These are phyloP conservation scores for Oncopodura yosiiana DNA, from an alignment of 1,140 invertebrate species.

Conservation along the genomic window DNA sequence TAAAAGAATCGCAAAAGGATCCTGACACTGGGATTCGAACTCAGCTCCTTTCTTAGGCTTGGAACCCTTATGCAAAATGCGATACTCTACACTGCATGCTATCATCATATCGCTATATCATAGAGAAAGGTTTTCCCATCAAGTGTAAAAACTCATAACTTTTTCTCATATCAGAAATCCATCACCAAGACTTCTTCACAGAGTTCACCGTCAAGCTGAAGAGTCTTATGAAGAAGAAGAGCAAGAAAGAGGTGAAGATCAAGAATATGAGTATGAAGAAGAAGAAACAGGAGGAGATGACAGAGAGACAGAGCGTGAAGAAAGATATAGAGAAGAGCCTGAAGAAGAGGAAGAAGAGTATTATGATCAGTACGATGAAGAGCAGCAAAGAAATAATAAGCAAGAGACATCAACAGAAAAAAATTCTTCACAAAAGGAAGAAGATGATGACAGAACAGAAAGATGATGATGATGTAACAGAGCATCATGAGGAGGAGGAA, in stretches of 20 bases:
- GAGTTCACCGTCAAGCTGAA: constrained; percentile 25
- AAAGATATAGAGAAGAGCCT: constrained; percentile 9
- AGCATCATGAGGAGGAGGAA: constrained; percentile 2
- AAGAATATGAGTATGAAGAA: constrained; percentile 33
- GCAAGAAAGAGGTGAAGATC: too few relatives aligned
- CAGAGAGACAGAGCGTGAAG: constrained; percentile 32
- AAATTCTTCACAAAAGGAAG: constrained; percentile 6
- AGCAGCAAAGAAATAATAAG: neutral
- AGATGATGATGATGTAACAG: constrained; percentile 5
- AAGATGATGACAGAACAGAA: neutral
- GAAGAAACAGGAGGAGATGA: too few relatives aligned
- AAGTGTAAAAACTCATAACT: neutral
- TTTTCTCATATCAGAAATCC: neutral
- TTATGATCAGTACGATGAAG: neutral
- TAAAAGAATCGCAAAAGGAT: too few relatives aligned
- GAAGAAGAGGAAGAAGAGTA: constrained; percentile 9
- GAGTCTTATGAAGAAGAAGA: constrained; percentile 30
- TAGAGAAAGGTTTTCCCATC: neutral
- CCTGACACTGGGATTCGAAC: neutral
- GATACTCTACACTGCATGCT: neutral
- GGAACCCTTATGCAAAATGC: too few relatives aligned
- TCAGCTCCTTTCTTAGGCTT: too few relatives aligned
- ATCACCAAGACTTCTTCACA: neutral
- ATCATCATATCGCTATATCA: neutral
- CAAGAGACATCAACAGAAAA: neutral